Base-by-base conservation (phyloP, 2,113 vertebrate species). In the Salvelinus fontinalis region DNA sequence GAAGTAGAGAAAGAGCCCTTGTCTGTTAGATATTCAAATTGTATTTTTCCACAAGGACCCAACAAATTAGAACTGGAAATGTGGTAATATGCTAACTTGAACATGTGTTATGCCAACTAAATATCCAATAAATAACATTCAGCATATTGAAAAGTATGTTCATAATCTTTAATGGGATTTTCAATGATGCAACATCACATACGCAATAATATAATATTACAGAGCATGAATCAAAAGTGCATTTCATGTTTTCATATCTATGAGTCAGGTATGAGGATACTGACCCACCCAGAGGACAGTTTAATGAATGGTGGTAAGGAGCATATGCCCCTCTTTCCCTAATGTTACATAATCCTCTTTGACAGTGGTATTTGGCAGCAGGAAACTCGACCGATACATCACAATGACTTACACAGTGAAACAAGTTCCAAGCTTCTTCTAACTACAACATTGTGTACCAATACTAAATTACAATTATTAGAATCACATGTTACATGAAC, bases 221-320 rank as follows among this genome's bases (percentile, higher is more conserved):
- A 34, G 54, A 62, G 16, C 60, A 59, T 59, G 34, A 62, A 73
- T 22, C 59, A 18, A 31, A 73, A 73, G 54, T 57, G 54, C 54
- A 57, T 57, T 57, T 14, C 3, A 18, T 57, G 54, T 18, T 57
- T 57, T 57, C 6, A 20, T 57, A 20, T 57, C 13, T 44, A 57
- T 18, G 54, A 20, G 54, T 57, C 54, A 57, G 13, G 20, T 57
- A 57, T 57, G 54, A 57, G 54, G 54, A 12, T 44, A 44, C 39
- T 20, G 54, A 57, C 54, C 54, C 13, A 57, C 20, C 14, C 54
- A 57, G 20, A 18, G 18, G 14, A 57, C 14, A 57, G 54, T 57
- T 57, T 57, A 8, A 57, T 57, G 18, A 57, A 20, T 57, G 54
- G 18, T 57, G 54, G 18, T 18, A 57, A 57, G 18, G 20, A 18